Conservation (phyloP, 2,113 vertebrate species). For the Chaetura pelagica region DNA sequence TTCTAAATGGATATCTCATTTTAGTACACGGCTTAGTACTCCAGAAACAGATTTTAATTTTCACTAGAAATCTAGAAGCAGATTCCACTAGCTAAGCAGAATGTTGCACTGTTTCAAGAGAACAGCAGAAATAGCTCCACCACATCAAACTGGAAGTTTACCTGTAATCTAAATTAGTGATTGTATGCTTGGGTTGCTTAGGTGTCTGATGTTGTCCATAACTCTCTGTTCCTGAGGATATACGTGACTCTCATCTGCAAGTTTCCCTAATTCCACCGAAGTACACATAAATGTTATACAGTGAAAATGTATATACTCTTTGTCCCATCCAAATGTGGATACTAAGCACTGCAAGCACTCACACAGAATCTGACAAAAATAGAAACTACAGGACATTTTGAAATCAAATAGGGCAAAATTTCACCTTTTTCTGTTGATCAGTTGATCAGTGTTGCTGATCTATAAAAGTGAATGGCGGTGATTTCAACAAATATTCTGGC, state of each 20-base stretch:
- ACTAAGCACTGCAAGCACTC: neutral
- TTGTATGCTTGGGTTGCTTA: neutral
- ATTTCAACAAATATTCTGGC: neutral
- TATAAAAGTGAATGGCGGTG: neutral
- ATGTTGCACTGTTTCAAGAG: neutral
- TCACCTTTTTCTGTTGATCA: neutral
- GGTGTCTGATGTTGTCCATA: neutral
- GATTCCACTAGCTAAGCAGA: neutral
- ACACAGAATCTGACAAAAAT: neutral
- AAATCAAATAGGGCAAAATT: neutral
- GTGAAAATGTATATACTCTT: neutral
- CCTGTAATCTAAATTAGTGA: neutral
- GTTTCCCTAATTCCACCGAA: neutral
- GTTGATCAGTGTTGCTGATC: neutral
- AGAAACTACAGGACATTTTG: neutral
- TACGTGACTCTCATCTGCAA: neutral
- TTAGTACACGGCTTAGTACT: neutral
- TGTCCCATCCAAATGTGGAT: neutral
- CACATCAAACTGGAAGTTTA: neutral
- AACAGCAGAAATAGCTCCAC: neutral
- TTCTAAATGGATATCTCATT: neutral
- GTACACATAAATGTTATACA: neutral
- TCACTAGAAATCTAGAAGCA: neutral
- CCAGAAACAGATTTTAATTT: neutral
- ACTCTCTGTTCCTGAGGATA: neutral